These are phyloP conservation scores for Drosophila parvula DNA, from an alignment of 1,140 invertebrate genomes.

Conservation along the genomic window DNA sequence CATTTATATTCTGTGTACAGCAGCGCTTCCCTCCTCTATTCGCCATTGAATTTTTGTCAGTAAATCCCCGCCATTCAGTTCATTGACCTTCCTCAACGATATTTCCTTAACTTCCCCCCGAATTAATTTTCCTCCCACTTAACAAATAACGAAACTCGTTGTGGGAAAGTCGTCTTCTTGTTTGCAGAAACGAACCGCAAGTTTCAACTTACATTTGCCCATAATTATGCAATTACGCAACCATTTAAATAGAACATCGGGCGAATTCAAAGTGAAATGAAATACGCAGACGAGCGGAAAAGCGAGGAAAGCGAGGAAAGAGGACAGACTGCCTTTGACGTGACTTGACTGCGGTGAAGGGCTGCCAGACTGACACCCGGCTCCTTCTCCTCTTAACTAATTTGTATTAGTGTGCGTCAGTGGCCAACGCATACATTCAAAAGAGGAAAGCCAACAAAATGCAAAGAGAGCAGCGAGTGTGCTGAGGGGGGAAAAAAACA, in stretches of 20 bases:
- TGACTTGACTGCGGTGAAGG: conserved; percentile 64
- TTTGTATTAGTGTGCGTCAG: conserved; percentile 48
- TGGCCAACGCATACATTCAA: conserved; percentile 17
- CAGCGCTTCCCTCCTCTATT: neutral
- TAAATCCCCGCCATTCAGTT: conserved; percentile 10
- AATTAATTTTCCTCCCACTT: conserved; percentile 28
- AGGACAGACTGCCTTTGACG: conserved; percentile 61
- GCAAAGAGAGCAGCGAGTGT: neutral
- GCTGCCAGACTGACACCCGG: conserved; percentile 37
- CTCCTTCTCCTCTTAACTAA: conserved; percentile 40
- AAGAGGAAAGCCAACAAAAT: conserved; percentile 22
- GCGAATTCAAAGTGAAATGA: conserved; percentile 66
- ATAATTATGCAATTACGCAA: conserved; percentile 82
- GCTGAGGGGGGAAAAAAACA: conserved; percentile 7
- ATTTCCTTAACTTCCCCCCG: neutral
- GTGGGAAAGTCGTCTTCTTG: conserved; percentile 23
- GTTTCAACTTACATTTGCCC: conserved; percentile 63
- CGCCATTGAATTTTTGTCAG: conserved; percentile 3
- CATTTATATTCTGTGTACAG: conserved; percentile 37
- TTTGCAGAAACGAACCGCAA: conserved; percentile 34
- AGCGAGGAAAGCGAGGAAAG: conserved; percentile 4
- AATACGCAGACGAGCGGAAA: conserved; percentile 49
- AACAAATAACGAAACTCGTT: conserved; percentile 45
- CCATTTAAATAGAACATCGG: conserved; percentile 81
- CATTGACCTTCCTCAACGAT: conserved; percentile 29